Percentiles rank a stretch among this genome's conserved stretches.
Conservation (phyloP, 2,797 vertebrate genomes). For the Microcaecilia unicolor region DNA sequence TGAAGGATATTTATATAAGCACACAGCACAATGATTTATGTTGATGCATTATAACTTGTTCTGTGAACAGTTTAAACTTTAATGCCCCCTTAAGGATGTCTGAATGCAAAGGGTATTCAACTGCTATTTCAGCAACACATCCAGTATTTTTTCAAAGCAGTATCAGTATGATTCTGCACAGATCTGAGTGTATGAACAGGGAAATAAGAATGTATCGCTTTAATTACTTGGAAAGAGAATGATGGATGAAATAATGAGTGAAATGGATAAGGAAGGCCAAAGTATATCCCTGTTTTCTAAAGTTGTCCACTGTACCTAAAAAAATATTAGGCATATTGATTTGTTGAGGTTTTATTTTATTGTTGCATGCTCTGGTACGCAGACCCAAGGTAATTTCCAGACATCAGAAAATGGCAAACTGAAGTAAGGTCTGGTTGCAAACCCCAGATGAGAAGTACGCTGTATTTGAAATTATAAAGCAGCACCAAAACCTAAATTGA, state of each 20-base stretch:
- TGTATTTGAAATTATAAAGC: constrained; percentile 29
- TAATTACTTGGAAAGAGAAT: constrained; percentile 15
- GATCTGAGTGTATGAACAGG: constrained; percentile 17
- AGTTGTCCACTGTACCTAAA: constrained; percentile 10
- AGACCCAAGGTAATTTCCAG: not conserved
- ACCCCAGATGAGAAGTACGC: constrained; percentile 22
- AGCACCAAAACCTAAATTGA: constrained; percentile 29
- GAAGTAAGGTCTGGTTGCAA: constrained; percentile 24
- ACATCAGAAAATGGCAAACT: constrained; percentile 17
- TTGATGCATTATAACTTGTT: constrained; percentile 37
- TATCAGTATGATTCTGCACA: constrained; percentile 23
- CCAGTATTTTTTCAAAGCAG: constrained; percentile 27
- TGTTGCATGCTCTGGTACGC: constrained; percentile 22
- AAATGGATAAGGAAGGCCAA: constrained; percentile 7
- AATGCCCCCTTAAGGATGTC: constrained; percentile 30
- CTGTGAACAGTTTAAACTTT: constrained; percentile 33
- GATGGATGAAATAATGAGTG: not conserved
- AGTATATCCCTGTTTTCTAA: constrained; percentile 18
- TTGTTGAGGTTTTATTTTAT: constrained; percentile 8
- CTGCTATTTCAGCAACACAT: constrained; percentile 24
- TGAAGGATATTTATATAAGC: constrained; percentile 65
- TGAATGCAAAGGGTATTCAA: constrained; percentile 19
- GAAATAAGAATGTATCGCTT: constrained; percentile 11
- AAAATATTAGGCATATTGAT: constrained; percentile 11
- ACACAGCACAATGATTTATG: constrained; percentile 37